Base-by-base conservation (phyloP, 2,113 vertebrate genomes). In the Holacanthus passer region DNA sequence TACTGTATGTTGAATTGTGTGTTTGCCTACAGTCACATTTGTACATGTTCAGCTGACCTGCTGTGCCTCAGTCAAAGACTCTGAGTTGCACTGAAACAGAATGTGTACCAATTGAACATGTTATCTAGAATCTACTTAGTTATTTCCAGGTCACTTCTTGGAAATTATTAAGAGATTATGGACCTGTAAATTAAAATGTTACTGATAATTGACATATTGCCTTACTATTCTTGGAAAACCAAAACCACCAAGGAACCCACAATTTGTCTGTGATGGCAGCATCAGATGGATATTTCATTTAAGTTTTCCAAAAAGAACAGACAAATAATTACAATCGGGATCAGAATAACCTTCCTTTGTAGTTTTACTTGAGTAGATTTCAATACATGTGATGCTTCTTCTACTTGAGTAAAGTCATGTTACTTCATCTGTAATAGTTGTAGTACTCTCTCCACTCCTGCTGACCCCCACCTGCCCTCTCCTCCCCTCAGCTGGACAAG, bases 401-500 rank as follows among this genome's bases (percentile, higher is more conserved):
- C 3, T 43, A 8, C 39, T 17, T 45, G 17, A 82, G 45, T 5
- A n/a, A 32, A 71, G 32, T 35, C 5, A 2, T 59, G 41, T 58
- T 5, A 35, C 39, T 29, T 70, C 1, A 43, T 39, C 41, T 62
- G 47, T 10, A 67, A 6, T 29, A 16, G 35, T n/a, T 48, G n/a
- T 17, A 16, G 50, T 50, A 22, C 35, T 73, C 62, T 58, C 31
- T 81, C 27, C 20, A 11, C 2, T 19, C 48, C 29, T 60, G 59
- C 62, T 31, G 17, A 22, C 47, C 3, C 24, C 50, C 62, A 20
- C 39, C 78, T 80, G 29, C 29, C 41, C 47, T 82, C 64, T 77
- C 58, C 9, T 73, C 53, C 67, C 81, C 1, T 10, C 94, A 99
- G 97, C 95, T 97, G 85, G 98, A 99, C 93, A 99, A 99, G 92